Percentiles rank a stretch among this genome's conserved stretches.
Conservation (phyloP, 2,797 vertebrate species). For the Pseudopleuronectes americanus region DNA sequence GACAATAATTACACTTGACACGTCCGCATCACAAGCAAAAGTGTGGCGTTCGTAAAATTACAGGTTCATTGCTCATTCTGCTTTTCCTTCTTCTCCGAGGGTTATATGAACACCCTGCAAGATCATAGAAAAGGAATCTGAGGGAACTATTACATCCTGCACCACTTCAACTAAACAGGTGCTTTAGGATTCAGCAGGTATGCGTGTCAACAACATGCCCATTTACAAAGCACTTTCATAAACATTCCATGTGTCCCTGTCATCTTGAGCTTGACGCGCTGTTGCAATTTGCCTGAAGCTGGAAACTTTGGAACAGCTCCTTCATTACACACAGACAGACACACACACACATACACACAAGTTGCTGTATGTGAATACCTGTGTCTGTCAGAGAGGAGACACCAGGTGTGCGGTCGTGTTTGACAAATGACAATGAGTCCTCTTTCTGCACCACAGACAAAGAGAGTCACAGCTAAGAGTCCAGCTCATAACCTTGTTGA, state of each 20-base stretch:
- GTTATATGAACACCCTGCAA: slow-evolving; percentile 9
- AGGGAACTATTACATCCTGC: slow-evolving; percentile 10
- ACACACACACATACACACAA: slow-evolving; percentile 13
- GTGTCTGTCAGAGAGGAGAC: slow-evolving; percentile 17
- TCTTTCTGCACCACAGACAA: slow-evolving; percentile 21
- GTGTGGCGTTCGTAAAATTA: neutral
- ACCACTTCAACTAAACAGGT: slow-evolving; percentile 41
- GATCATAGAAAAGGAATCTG: slow-evolving; percentile 20
- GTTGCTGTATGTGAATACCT: slow-evolving; percentile 10
- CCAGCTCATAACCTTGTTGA: neutral
- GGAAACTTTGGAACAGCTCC: slow-evolving; percentile 38
- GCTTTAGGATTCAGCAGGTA: slow-evolving; percentile 36
- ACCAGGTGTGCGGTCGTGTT: slow-evolving; percentile 55
- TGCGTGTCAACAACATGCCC: slow-evolving; percentile 24
- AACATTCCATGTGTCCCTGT: slow-evolving; percentile 55
- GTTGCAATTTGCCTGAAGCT: slow-evolving; percentile 51
- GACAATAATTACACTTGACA: too few species aligned
- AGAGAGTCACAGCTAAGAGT: slow-evolving; percentile 9
- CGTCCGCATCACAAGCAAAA: too few species aligned
- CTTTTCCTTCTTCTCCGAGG: neutral
- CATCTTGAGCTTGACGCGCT: slow-evolving; percentile 31
- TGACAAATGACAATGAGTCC: slow-evolving; percentile 37
- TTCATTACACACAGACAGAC: slow-evolving; percentile 15
- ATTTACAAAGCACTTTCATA: slow-evolving; percentile 42
- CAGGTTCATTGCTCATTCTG: slow-evolving; percentile 2